These are phyloP conservation scores for Capromys pilorides DNA, from an alignment of 2,797 vertebrate genomes.

Conservation along the genomic window DNA sequence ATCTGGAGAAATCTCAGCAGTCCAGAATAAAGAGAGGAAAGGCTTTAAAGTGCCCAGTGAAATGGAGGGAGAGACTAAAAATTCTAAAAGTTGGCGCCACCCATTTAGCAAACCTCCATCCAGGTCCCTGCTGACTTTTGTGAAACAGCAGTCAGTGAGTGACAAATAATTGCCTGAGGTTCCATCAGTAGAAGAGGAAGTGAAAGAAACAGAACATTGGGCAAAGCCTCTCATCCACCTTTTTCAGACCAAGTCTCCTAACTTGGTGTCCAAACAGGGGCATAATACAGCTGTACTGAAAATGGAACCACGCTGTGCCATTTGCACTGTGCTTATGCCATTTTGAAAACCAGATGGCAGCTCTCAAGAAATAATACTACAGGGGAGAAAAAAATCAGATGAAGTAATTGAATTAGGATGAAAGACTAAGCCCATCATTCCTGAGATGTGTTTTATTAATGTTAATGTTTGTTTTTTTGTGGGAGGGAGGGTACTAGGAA, in stretches of 20 bases:
- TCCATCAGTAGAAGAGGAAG: constrained; percentile 86
- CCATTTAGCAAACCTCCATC: constrained; percentile 94
- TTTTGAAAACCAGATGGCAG: constrained; percentile 93
- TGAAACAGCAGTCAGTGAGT: constrained; percentile 92
- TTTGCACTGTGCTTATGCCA: constrained; percentile 96
- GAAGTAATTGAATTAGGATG: constrained; percentile 72
- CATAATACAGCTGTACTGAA: constrained; percentile 91
- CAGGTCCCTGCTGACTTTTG: constrained; percentile 93
- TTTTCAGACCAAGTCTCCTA: constrained; percentile 92
- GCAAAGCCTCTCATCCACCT: constrained; percentile 94
- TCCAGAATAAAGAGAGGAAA: constrained; percentile 82
- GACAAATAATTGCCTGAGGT: constrained; percentile 93
- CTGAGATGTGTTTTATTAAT: constrained; percentile 91
- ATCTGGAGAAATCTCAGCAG: constrained; percentile 87
- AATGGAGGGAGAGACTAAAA: constrained; percentile 84
- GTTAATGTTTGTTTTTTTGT: too few relatives aligned
- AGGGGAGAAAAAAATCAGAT: constrained; percentile 79
- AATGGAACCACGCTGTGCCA: constrained; percentile 92
- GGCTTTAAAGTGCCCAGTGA: constrained; percentile 75
- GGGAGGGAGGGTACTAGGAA: too few relatives aligned
- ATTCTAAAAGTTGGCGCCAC: constrained; percentile 94
- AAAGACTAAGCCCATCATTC: constrained; percentile 94
- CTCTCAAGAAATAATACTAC: constrained; percentile 83
- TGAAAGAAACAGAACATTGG: constrained; percentile 93
- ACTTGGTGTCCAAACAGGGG: constrained; percentile 88